Base-by-base conservation (phyloP, 2,113 vertebrate genomes). In the Coptodon bakossiorum region DNA sequence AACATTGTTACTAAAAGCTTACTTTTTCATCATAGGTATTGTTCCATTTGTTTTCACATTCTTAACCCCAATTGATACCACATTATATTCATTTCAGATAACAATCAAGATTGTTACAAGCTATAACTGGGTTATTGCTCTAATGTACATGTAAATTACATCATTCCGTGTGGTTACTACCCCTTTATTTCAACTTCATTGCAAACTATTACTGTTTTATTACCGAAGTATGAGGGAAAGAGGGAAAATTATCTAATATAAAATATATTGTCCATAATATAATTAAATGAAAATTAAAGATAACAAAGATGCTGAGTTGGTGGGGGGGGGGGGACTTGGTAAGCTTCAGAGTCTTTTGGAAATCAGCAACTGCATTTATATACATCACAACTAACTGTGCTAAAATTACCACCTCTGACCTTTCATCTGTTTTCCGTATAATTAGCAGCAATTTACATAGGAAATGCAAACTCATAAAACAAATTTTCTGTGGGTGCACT, bases 311-410 rank as follows among this genome's bases (percentile, higher is more conserved):
- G n/a, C 24, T 45, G 8, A 73, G 13, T 73, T 73, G 38, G 12
- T 45, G 22, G 38, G 34, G 22, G 34, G 3, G 3, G 34, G 10
- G 34, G 1, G 38, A 7, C 34, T 66, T 66, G 0, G 6, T 66
- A 22, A 38, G 38, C 34, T 38, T 66, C 61, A 38, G 17, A 48
- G 1, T 48, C 71, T 19, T 76, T 24, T 76, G 9, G 43, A 76
- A 76, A 76, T 76, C 2, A 5, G 43, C 22, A 43, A 22, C 12
- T 2, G 66, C 22, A 9, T 45, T 71, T 71, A 71, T 43, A 71
- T 40, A 71, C 38, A 71, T 43, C 22, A 48, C 40, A 76, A 76
- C 22, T 48, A 29, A 73, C 68, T 73, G 68, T 48, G 40, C 40
- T 73, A 10, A 29, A 48, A 76, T 76, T 11, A 29, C 14, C 68